Evolutionary conservation across 2,888 invertebrate species (phyloP).

Genomic region (Incurvaria masculella): DNA sequence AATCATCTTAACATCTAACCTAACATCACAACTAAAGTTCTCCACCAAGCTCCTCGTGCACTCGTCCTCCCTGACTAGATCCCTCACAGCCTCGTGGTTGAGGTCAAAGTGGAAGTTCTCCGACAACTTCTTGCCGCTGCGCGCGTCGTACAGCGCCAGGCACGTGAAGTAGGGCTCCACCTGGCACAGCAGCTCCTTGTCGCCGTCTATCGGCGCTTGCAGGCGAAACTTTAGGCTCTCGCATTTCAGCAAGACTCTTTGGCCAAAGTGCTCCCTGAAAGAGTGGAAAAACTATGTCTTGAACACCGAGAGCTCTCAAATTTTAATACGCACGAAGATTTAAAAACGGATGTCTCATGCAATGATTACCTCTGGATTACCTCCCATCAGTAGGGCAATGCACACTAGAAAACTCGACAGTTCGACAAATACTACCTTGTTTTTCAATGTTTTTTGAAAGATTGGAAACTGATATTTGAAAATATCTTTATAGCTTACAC

Average conservation of each 20-base stretch:
- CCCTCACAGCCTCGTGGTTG: conserved; percentile 69
- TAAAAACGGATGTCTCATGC: too few species aligned
- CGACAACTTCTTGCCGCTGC: conserved; percentile 81
- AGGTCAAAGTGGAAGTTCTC: conserved; percentile 92
- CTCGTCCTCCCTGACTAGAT: conserved; percentile 48
- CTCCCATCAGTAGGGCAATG: too few species aligned
- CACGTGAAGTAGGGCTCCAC: conserved; percentile 94
- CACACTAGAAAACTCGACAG: too few species aligned
- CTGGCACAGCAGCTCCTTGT: conserved; percentile 72
- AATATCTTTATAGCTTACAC: too few species aligned
- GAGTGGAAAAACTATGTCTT: too few species aligned
- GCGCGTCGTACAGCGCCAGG: conserved; percentile 86
- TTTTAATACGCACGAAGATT: too few species aligned
- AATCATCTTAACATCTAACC: conserved; percentile 66
- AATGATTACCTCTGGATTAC: too few species aligned
- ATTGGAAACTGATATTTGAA: too few species aligned
- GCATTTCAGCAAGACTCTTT: conserved; percentile 78
- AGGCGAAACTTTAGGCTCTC: conserved; percentile 81
- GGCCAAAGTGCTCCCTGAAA: conserved; percentile 80
- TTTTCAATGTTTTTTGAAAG: too few species aligned
- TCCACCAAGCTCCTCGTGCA: conserved; percentile 50
- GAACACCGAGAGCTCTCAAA: too few species aligned
- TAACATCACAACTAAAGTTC: conserved; percentile 52
- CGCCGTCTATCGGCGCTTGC: conserved; percentile 75
- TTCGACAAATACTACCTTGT: too few species aligned